phyloP scores from a whole-genome alignment of 2,888 invertebrate species.

The Cerastoderma edule region DNA sequence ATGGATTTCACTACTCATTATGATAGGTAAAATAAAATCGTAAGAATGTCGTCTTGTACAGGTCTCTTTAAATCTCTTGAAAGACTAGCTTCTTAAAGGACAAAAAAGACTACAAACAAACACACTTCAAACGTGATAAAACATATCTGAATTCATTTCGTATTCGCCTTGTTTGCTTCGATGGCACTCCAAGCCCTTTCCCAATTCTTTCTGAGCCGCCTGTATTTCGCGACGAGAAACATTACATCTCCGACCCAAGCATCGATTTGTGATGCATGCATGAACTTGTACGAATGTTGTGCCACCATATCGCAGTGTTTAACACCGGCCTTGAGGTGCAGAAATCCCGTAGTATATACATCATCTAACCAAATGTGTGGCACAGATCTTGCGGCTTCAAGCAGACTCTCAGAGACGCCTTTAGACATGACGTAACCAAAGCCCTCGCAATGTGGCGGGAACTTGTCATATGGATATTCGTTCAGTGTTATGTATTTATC shows the following conservation, averaged over 20 bases:
- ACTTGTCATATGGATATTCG: constrained; percentile 66
- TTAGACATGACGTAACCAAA: constrained; percentile 47
- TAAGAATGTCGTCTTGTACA: too few species aligned
- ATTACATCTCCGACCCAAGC: constrained; percentile 15
- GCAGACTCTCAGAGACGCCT: constrained; percentile 18
- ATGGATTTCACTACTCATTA: too few species aligned
- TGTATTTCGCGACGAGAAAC: constrained; percentile 32
- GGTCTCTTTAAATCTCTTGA: too few species aligned
- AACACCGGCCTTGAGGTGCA: constrained; percentile 51
- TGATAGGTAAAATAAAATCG: too few species aligned
- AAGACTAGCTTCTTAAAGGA: too few species aligned
- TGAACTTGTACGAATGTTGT: constrained; percentile 34
- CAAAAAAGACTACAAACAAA: too few species aligned
- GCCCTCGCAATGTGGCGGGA: constrained; percentile 73
- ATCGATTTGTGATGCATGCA: constrained; percentile 35
- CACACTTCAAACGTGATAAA: too few species aligned
- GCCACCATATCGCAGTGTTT: constrained; percentile 38
- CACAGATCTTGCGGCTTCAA: constrained; percentile 40
- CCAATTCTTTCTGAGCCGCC: constrained; percentile 33
- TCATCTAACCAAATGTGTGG: constrained; percentile 71
- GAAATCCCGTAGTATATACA: constrained; percentile 73
- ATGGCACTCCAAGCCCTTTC: constrained; percentile 37
- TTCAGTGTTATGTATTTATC: constrained; percentile 64
- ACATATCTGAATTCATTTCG: too few species aligned
- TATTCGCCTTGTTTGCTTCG: too few species aligned